Conservation (phyloP, 2,888 invertebrate species). For the Cylindroiulus punctatus region DNA sequence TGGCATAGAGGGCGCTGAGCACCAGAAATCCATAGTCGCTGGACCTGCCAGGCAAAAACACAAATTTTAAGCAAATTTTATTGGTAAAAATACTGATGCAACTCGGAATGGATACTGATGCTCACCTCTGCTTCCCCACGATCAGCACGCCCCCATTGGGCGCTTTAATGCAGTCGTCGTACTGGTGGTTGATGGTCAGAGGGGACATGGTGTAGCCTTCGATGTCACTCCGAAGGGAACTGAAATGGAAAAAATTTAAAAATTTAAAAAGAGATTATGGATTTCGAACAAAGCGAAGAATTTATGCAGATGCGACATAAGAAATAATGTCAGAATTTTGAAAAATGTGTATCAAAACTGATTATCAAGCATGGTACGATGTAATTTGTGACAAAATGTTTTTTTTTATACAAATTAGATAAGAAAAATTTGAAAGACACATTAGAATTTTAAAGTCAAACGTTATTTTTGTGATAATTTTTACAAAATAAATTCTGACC, state of each 20-base stretch:
- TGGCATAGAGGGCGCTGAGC: slow-evolving; percentile 91
- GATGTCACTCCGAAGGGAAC: slow-evolving; percentile 48
- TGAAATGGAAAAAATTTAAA: neutral
- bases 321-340: neutral
- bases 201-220: slow-evolving; percentile 40
- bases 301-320: too few species aligned
- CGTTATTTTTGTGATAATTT: too few species aligned
- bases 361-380: too few species aligned
- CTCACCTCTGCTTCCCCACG: neutral
- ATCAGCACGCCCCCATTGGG: neutral
- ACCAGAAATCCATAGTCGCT: slow-evolving; percentile 72
- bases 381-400: too few species aligned
- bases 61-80: neutral
- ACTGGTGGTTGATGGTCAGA: slow-evolving; percentile 4
- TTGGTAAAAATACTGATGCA: too few species aligned
- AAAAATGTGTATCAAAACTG: neutral
- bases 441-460: too few species aligned
- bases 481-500: too few species aligned
- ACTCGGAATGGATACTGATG: too few species aligned
- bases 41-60: slow-evolving; percentile 21
- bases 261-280: neutral
- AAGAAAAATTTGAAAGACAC: too few species aligned
- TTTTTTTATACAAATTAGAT: too few species aligned
- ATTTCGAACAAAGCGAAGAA: too few species aligned
- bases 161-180: neutral